Percentiles rank a stretch among this genome's conserved stretches.
phyloP scores from a whole-genome alignment of 2,113 vertebrate genomes.

The Hipposideros armiger region DNA sequence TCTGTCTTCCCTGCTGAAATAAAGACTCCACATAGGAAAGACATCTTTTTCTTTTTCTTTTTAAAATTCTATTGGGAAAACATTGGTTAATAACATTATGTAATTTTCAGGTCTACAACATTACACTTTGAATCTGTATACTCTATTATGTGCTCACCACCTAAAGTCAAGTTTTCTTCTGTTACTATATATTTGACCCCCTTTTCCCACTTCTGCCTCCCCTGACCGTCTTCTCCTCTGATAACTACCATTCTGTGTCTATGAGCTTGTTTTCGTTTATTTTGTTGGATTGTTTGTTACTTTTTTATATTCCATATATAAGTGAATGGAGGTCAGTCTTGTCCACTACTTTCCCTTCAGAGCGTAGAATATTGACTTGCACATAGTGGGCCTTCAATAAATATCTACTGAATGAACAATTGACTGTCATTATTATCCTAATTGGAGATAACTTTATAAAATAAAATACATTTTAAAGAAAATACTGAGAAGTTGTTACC shows the following conservation, averaged over 20 bases:
- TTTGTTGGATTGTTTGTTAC: not conserved
- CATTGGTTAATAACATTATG: not conserved
- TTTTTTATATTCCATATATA: not conserved
- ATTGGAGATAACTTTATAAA: not conserved
- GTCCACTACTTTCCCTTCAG: not conserved
- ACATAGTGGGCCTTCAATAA: not conserved
- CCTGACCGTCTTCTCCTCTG: too few relatives aligned
- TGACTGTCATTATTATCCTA: not conserved
- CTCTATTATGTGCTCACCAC: not conserved
- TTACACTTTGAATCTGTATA: not conserved
- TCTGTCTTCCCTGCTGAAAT: not conserved
- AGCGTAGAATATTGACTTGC: not conserved
- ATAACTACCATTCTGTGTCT: not conserved
- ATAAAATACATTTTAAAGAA: constrained; percentile 15
- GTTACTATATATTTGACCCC: not conserved
- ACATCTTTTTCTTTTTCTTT: not conserved
- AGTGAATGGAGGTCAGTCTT: not conserved
- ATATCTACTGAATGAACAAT: not conserved
- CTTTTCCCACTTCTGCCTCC: not conserved
- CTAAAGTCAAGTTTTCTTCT: not conserved
- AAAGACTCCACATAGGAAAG: not conserved
- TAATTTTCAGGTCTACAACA: not conserved
- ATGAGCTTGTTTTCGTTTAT: not conserved
- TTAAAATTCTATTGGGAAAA: too few relatives aligned
- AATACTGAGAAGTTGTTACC: not conserved